phyloP scores from a whole-genome alignment of 1,140 invertebrate species.

The Zaprionus inermis region DNA sequence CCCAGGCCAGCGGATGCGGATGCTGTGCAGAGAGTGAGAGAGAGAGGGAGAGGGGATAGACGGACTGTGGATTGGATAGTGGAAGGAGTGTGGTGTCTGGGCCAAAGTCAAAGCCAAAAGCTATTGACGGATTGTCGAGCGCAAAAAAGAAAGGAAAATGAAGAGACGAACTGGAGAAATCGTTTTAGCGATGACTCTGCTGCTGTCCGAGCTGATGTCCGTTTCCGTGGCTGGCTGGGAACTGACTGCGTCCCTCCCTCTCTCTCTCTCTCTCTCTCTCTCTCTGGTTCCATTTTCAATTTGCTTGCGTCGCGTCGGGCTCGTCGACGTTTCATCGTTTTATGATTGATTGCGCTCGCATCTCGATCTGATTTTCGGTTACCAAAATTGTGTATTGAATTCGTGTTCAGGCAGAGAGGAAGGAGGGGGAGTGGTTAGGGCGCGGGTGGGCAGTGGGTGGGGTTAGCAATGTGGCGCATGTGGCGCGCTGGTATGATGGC shows the following conservation, averaged over 20 bases:
- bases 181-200: constrained; percentile 25
- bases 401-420: constrained; percentile 32
- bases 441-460: neutral
- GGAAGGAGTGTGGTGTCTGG: neutral
- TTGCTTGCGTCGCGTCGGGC: constrained; percentile 30
- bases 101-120: constrained; percentile 19
- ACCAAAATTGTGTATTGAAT: constrained; percentile 77
- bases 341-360: constrained; percentile 77
- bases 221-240: neutral
- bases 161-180: constrained; percentile 30
- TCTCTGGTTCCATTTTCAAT: constrained; percentile 55
- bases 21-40: neutral
- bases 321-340: constrained; percentile 75
- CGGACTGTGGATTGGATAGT: too few relatives aligned
- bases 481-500: neutral
- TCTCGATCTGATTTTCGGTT: constrained; percentile 69
- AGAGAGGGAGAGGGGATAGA: neutral
- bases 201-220: neutral
- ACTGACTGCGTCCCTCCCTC: neutral
- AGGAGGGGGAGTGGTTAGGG: neutral
- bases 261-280: neutral
- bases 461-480: too few relatives aligned
- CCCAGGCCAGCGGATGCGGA: neutral
- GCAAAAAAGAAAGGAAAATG: constrained; percentile 11
- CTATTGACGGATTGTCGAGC: constrained; percentile 57